Evolutionary conservation across 1,140 invertebrate genomes (phyloP).

Genomic region (Yoshiicerus persimilis): DNA sequence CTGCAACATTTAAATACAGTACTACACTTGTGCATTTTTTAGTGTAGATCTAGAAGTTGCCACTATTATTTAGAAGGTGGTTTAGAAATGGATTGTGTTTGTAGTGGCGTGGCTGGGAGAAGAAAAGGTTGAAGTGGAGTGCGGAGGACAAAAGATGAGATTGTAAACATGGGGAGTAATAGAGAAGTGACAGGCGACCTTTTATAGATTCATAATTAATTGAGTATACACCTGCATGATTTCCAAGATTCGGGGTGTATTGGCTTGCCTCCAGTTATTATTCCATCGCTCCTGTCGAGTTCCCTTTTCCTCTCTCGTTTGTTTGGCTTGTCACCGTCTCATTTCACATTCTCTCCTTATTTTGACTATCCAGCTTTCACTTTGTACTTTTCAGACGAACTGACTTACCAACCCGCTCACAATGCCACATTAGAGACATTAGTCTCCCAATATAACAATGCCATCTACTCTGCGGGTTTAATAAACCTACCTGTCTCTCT

Average conservation of each 20-base stretch:
- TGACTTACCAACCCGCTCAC: background rate
- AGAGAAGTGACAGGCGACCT: conserved; percentile 37
- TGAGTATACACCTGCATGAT: conserved; percentile 37
- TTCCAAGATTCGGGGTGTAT: background rate
- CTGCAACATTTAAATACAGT: too few species aligned
- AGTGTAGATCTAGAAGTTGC: background rate
- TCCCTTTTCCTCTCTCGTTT: background rate
- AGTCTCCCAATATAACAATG: background rate
- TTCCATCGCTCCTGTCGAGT: background rate
- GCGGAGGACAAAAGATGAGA: conserved; percentile 17
- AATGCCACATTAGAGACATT: background rate
- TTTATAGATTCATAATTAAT: conserved; percentile 45
- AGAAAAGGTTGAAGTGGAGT: conserved; percentile 27
- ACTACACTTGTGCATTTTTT: background rate
- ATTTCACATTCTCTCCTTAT: background rate
- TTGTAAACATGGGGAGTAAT: conserved; percentile 29
- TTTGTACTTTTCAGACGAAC: background rate
- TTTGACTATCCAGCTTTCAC: background rate
- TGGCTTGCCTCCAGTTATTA: background rate
- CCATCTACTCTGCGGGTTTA: too few species aligned
- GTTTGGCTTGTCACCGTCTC: background rate
- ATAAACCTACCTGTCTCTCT: too few species aligned
- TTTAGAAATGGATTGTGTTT: background rate
- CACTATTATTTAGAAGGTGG: background rate
- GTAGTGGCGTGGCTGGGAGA: background rate